Conservation (phyloP, 2,113 vertebrate genomes). For the Hymenochirus boettgeri region DNA sequence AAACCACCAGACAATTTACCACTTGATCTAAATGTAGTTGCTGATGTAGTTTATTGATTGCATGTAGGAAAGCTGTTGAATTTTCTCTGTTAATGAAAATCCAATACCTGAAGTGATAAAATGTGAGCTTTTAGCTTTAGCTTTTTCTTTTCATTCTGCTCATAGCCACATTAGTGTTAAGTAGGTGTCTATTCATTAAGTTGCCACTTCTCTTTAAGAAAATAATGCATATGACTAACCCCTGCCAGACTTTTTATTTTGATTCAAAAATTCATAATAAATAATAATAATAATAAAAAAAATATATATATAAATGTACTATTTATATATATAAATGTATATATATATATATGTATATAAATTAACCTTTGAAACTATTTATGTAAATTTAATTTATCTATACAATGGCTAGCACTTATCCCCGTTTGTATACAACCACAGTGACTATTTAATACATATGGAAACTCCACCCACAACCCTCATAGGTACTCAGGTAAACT, state of each 20-base stretch:
- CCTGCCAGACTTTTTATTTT: background rate
- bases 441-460: too few relatives aligned
- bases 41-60: constrained; percentile 35
- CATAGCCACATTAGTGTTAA: constrained; percentile 18
- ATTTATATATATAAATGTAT: too few relatives aligned
- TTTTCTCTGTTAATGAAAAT: constrained; percentile 39
- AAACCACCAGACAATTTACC: constrained; percentile 20
- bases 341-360: too few relatives aligned
- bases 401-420: too few relatives aligned
- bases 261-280: constrained; percentile 13
- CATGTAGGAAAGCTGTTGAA: constrained; percentile 19
- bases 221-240: background rate
- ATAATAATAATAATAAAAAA: too few relatives aligned
- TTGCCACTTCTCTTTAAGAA: background rate
- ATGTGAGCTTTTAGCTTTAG: constrained; percentile 22
- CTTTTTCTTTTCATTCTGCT: constrained; percentile 11
- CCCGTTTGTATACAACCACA: too few relatives aligned
- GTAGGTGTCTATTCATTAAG: constrained; percentile 24
- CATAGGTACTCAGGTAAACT: too few relatives aligned
- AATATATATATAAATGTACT: too few relatives aligned
- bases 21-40: constrained; percentile 23
- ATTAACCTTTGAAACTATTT: too few relatives aligned
- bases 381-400: too few relatives aligned
- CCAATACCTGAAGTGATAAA: constrained; percentile 38
- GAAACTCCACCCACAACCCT: too few relatives aligned